Evolutionary conservation across 2,797 vertebrate genomes (phyloP).

Genomic region (Agapornis canus): DNA sequence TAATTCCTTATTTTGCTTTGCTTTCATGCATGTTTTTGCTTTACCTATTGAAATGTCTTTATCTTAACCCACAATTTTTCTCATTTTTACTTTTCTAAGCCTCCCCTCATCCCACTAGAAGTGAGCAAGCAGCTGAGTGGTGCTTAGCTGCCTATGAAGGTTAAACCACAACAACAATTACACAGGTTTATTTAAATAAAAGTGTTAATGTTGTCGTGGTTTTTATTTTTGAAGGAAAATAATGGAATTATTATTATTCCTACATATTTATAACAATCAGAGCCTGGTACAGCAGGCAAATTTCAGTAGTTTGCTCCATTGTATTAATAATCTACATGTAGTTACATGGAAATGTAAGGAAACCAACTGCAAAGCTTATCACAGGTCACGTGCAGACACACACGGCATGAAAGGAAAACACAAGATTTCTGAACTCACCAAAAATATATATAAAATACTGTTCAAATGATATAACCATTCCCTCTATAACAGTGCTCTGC

Average conservation of each 20-base stretch:
- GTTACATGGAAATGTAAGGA: background rate
- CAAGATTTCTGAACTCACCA: background rate
- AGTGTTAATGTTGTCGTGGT: fast-evolving
- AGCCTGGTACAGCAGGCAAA: background rate
- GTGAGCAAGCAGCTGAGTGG: background rate
- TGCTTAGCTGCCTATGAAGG: background rate
- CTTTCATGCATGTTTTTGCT: background rate
- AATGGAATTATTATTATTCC: background rate
- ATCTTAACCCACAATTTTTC: background rate
- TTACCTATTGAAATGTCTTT: background rate
- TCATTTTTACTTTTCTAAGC: background rate
- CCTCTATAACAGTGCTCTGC: background rate
- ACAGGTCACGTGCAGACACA: background rate
- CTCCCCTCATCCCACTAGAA: background rate
- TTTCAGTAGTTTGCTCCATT: background rate
- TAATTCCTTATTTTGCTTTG: background rate
- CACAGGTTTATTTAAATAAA: background rate
- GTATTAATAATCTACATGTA: background rate
- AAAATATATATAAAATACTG: background rate
- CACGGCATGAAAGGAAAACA: background rate
- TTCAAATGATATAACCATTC: background rate
- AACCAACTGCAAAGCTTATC: background rate
- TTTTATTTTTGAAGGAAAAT: background rate
- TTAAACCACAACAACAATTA: background rate
- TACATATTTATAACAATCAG: background rate